Percentiles rank a stretch among this genome's conserved stretches.
These are phyloP conservation scores for Calameuta filiformis DNA, from an alignment of 2,888 invertebrate genomes.

Conservation along the genomic window DNA sequence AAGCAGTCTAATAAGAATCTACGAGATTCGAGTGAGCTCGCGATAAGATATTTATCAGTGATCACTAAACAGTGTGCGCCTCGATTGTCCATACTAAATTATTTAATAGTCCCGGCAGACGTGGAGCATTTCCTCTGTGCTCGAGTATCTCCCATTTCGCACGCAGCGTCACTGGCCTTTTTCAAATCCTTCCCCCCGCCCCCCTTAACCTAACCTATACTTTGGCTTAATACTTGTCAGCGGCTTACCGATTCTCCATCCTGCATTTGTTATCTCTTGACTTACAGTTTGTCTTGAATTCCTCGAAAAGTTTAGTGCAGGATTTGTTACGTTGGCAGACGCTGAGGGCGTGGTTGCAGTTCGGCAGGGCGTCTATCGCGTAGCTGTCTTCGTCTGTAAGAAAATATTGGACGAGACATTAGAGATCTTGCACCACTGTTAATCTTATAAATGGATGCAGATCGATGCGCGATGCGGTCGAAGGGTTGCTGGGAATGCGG, in stretches of 20 bases:
- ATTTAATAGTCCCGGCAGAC: not conserved
- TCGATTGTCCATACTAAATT: not conserved
- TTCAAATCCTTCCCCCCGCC: not conserved
- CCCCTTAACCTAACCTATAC: not conserved
- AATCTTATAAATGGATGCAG: too few relatives aligned
- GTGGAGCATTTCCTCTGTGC: not conserved
- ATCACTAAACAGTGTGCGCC: not conserved
- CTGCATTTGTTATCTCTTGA: conserved; percentile 87
- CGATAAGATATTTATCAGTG: not conserved
- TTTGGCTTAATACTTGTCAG: not conserved
- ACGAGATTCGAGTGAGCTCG: too few relatives aligned
- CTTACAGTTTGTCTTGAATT: conserved; percentile 89
- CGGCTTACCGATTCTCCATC: conserved; percentile 86
- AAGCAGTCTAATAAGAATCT: too few relatives aligned
- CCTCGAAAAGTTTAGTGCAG: conserved; percentile 84
- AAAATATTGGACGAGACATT: conserved; percentile 30
- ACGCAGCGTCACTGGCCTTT: not conserved
- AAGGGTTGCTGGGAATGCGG: too few relatives aligned
- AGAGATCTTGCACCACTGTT: not conserved
- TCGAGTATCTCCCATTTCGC: not conserved
- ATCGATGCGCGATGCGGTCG: too few relatives aligned
- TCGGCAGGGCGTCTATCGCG: conserved; percentile 88
- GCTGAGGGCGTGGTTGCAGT: conserved; percentile 88
- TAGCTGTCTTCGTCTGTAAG: conserved; percentile 88
- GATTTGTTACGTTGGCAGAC: conserved; percentile 86